Conservation (phyloP, 2,113 vertebrate species). For the Toxotes jaculatrix region DNA sequence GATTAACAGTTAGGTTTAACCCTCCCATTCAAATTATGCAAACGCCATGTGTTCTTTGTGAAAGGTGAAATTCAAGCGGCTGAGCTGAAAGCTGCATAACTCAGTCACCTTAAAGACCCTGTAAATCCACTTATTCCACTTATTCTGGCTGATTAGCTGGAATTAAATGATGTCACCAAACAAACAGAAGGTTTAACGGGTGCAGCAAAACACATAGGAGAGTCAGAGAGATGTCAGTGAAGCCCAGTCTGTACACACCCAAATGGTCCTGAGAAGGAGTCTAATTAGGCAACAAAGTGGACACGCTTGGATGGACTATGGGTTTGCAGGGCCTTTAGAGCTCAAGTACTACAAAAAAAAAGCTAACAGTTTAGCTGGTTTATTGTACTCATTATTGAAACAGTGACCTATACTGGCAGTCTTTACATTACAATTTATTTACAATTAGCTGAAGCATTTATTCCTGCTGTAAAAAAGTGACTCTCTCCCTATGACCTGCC, state of each 20-base stretch:
- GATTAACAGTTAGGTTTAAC: slow-evolving; percentile 20
- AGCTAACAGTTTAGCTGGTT: background rate
- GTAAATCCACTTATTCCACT: background rate
- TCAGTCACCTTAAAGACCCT: background rate
- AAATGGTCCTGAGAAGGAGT: background rate
- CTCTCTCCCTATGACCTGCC: too few species aligned
- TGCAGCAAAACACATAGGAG: background rate
- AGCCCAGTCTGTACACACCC: background rate
- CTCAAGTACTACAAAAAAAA: background rate
- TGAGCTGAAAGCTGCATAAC: slow-evolving; percentile 6
- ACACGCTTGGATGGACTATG: background rate
- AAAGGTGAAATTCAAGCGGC: background rate
- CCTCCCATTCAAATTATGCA: slow-evolving; percentile 6
- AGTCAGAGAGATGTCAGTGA: background rate
- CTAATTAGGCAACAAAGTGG: background rate
- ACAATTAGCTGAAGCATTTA: background rate
- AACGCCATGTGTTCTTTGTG: background rate
- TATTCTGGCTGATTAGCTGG: background rate
- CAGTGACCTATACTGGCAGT: background rate
- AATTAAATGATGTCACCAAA: background rate
- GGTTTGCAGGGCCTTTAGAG: background rate
- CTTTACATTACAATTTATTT: background rate
- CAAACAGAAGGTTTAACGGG: background rate
- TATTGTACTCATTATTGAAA: background rate
- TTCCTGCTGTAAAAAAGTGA: too few species aligned